Base-by-base conservation (phyloP, 2,888 invertebrate species). In the Leptogaster cylindrica region DNA sequence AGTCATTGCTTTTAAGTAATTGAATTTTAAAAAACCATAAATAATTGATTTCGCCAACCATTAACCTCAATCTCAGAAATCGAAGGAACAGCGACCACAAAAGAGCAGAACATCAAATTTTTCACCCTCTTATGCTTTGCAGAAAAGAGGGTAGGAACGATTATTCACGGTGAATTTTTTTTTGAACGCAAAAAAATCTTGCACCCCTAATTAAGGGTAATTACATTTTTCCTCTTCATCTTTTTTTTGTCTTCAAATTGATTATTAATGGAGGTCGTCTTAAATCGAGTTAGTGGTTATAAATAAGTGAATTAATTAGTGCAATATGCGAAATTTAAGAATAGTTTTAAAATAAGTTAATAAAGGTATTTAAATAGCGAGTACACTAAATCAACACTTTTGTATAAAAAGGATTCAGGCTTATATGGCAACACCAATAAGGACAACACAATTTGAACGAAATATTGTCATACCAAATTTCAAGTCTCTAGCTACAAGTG, bases 41-140 rank as follows among this genome's bases (percentile, higher is more conserved):
- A 61, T 61, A 61, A 61, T 61, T 61, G 61, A 61, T 61, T 61
- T 61, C 61, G 61, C 23, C 61, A 61, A 41, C 61, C 61, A 61
- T 61, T 61, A 61, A 61, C 61, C 41, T 41, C 44, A 41, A 41
- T 61, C 41, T 41, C 39, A 61, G 41, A 25, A 41, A 61, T 39
- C 39, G 61, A 39, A 20, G 41, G 27, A 41, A 20, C 39, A 25
- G 20, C 39, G 18, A 61, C 41, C 41, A 25, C 51, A 61, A 61
- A 48, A 14, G 12, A 61, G 41, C 51, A 41, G 28, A 61, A 61
- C 25, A 41, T 41, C 14, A 41, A 33, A n/a, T 18, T 39, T 58
- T 58, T 20, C 23, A 20, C 61, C 41, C 41, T 61, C 41, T 20
- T 23, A 27, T 39, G 10, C 61, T 27, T 61, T 61, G 14, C 20